Evolutionary conservation across 2,888 invertebrate species (phyloP).

Genomic region (Deilephila elpenor): DNA sequence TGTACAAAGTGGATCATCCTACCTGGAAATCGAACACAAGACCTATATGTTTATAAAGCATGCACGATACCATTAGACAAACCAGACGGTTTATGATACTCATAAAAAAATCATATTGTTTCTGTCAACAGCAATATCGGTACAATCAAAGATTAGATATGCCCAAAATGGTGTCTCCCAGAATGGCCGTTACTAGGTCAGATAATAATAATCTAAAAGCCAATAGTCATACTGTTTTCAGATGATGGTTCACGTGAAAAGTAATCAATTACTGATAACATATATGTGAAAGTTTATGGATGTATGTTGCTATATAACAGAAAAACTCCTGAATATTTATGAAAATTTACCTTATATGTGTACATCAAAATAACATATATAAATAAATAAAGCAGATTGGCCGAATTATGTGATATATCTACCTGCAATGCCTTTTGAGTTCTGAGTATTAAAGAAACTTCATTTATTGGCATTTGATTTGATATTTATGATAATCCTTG

Average conservation of each 20-base stretch:
- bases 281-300: no score
- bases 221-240: conserved; percentile 7
- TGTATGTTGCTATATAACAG: no score
- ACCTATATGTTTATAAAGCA: no score
- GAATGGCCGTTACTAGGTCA: conserved; percentile 42
- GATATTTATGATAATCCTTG: background rate
- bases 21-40: no score
- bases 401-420: no score
- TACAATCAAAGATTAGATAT: conserved; percentile 15
- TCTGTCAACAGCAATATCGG: background rate
- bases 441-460: background rate
- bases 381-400: no score
- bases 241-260: conserved; percentile 11
- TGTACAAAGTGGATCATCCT: no score
- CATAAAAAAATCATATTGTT: conserved; percentile 14
- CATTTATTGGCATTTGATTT: conserved; percentile 12
- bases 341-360: no score
- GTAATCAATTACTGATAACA: background rate
- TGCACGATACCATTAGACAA: no score
- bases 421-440: no score
- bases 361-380: no score
- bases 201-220: conserved; percentile 43
- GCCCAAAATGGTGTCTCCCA: conserved; percentile 24
- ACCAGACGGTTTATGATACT: background rate
- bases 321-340: no score